Evolutionary conservation across 64 coral and sea anemone genomes (phyloP), one percentile per base, ranked within the genome.

Genomic region (Pachyseris speciosa): DNA sequence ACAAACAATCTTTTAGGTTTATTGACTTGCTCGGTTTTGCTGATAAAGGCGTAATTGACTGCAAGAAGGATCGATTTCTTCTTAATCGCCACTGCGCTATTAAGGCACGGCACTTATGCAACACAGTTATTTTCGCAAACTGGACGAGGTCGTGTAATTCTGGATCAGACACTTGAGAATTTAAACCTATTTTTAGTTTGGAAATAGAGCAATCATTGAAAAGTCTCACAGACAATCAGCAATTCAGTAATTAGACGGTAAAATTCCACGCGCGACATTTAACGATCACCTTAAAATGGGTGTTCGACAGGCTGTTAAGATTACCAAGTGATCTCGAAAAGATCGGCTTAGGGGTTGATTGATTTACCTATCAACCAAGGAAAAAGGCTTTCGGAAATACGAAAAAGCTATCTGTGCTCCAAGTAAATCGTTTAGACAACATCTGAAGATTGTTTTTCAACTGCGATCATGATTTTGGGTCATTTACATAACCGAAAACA

Each of bases 1-100:
- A 88, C 84, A 88, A 81, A 72, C 39, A 81, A 88, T 93, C 84
- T 80, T 88, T 87, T 65, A 19, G 53, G 19, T 85, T 63, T 93
- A 86, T 93, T 93, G 91, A 93, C 91, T 80, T 74, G 67, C 72
- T 88, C 78, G 91, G 52, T 81, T 81, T 60, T 81, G 51, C 77
- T 63, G 77, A 81, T 81, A 81, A 81, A 37, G 77, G 20, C 34
- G 5, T 59, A 80, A 63, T 81, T 61, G 75, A 79, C 48, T 50
- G 6, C 27, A 52, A 81, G 19, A 20, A 81, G 53, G 51, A 81
- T 81, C 77, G 33, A 81, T 81, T 81, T 81, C 77, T 81, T 41
- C 51, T 81, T 79, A 79, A 79, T 81, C 77, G 77, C 19, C 37
- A 8, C 29, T n/a, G 32, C 20, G 7, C 77, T 60, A 81, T 81